Evolutionary conservation across 1,140 invertebrate genomes (phyloP), one percentile per base, ranked within the genome.

Genomic region (Oscheius sp.): DNA sequence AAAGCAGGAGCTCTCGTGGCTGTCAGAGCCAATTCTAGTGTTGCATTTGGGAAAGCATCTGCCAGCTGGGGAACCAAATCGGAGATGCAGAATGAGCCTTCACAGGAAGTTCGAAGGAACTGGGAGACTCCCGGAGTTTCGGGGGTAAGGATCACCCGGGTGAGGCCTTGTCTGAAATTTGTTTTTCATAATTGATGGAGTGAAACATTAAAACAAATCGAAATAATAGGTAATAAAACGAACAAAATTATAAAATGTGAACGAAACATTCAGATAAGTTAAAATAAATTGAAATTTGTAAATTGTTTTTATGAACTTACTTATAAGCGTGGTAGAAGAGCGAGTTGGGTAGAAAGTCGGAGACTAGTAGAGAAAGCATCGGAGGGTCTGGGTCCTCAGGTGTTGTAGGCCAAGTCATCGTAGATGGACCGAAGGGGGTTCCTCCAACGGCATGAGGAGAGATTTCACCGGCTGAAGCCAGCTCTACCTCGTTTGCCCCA

Each of bases 281-380:
- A n/a, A n/a, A n/a, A n/a, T n/a, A n/a, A n/a, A n/a, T n/a, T n/a
- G n/a, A n/a, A n/a, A n/a, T n/a, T n/a, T n/a, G n/a, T n/a, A n/a
- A n/a, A n/a, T n/a, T n/a, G n/a, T n/a, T n/a, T n/a, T n/a, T n/a
- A n/a, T n/a, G 4, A 7, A 55, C 36, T 66, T 58, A 77, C 76
- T 74, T 78, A 68, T 73, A 78, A 29, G 77, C 74, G 36, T 78
- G 75, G 46, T 78, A 78, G 42, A 78, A 62, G 18, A 78, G 59
- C 2, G 77, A 77, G 28, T 78, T 78, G 15, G 76, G 75, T 2
- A 78, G 46, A 34, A 77, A 78, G 32, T 78, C 77, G 3, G 69
- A 68, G 13, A 78, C 66, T 29, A 78, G 31, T 13, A 78, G 26
- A 18, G 52, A 68, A 1, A 74, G 13, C 72, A 74, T 74, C n/a